Percentiles rank a stretch among this genome's conserved stretches.
Conservation (phyloP, 2,797 vertebrate genomes). For the Cheirogaleus major region DNA sequence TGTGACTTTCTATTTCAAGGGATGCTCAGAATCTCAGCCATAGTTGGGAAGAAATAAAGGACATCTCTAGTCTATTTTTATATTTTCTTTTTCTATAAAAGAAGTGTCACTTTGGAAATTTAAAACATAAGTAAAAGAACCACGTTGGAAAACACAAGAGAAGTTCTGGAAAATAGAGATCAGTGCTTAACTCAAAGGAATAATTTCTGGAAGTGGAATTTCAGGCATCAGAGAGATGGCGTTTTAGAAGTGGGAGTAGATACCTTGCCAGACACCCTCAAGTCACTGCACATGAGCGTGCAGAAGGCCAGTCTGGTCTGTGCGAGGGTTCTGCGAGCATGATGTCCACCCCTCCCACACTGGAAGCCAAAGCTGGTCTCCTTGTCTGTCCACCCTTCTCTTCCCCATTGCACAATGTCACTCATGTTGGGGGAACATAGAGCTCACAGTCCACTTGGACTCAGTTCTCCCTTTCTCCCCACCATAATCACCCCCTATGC, state of each 20-base stretch:
- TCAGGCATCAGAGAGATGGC: background rate
- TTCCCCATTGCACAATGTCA: too few species aligned
- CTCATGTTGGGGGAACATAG: fast-evolving
- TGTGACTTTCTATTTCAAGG: background rate
- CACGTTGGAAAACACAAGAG: background rate
- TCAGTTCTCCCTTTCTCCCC: background rate
- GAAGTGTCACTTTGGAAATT: background rate
- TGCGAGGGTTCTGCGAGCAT: background rate
- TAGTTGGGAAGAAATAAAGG: background rate
- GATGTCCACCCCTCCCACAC: background rate
- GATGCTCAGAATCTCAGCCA: background rate
- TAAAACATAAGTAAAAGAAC: background rate
- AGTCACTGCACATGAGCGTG: background rate
- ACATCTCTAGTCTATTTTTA: background rate
- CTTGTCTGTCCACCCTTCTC: background rate
- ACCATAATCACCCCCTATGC: background rate
- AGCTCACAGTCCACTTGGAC: background rate
- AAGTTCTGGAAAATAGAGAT: conserved; percentile 6
- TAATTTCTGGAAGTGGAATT: background rate
- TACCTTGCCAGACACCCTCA: background rate
- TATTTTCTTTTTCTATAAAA: conserved; percentile 31
- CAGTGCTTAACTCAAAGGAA: background rate
- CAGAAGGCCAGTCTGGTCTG: background rate
- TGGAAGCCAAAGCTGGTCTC: background rate
- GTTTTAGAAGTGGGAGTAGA: background rate